A percentile compares a stretch with the other conserved stretches of the same genome.
phyloP scores from a whole-genome alignment of 2,797 vertebrate species.

The Meriones psammophilus region DNA sequence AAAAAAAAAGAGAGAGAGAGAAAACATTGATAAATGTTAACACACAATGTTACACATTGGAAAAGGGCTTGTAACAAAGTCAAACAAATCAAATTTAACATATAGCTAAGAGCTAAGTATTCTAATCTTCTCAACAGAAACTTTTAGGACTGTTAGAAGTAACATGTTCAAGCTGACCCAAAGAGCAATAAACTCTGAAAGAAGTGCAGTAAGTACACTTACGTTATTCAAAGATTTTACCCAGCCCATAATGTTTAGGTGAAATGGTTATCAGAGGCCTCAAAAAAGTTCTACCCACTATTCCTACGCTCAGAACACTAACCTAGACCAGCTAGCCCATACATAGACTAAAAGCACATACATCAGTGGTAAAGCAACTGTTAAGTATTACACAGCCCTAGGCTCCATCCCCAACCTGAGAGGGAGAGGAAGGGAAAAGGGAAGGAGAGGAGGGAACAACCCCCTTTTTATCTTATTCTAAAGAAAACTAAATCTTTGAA shows the following conservation, averaged over 20 bases:
- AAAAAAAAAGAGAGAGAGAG: conserved; percentile 67
- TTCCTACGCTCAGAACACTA: background rate
- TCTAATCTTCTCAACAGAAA: conserved; percentile 31
- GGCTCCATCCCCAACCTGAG: background rate
- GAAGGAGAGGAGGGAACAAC: too few relatives aligned
- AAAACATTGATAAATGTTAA: conserved; percentile 12
- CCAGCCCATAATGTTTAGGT: background rate
- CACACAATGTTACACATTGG: conserved; percentile 31
- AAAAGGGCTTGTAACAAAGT: conserved; percentile 31
- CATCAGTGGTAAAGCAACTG: background rate
- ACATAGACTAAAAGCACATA: background rate
- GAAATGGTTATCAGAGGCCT: background rate
- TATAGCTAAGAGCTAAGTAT: background rate
- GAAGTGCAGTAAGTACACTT: conserved; percentile 17
- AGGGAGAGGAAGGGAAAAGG: background rate
- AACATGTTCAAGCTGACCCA: background rate
- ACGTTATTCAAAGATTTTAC: conserved; percentile 33
- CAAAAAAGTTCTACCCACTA: conserved; percentile 29
- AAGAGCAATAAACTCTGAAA: background rate
- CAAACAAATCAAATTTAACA: conserved; percentile 52
- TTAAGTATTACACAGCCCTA: background rate
- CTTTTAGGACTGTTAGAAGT: conserved; percentile 52
- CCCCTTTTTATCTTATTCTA: conserved; percentile 10
- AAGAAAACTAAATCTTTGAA: conserved; percentile 5
- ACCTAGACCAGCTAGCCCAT: background rate